phyloP scores from a whole-genome alignment of 1,140 invertebrate species.

The Agrypnia vestita region DNA sequence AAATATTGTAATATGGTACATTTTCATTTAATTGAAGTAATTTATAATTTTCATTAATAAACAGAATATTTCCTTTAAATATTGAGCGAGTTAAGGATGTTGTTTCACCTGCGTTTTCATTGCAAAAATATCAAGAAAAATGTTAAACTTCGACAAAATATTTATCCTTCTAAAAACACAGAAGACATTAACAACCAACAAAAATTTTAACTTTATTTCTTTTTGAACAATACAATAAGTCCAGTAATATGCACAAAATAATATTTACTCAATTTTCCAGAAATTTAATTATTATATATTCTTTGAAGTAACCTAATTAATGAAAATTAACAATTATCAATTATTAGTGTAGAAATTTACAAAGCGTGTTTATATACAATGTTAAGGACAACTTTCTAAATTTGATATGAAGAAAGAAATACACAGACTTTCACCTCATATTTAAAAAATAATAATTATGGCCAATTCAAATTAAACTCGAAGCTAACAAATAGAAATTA shows the following conservation, averaged over 20 bases:
- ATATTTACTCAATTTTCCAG: too few relatives aligned
- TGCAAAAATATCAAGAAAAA: too few relatives aligned
- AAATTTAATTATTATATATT: too few relatives aligned
- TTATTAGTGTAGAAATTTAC: slow-evolving; percentile 54
- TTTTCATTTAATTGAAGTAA: slow-evolving; percentile 6
- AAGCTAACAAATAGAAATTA: slow-evolving; percentile 25
- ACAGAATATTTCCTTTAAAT: neutral
- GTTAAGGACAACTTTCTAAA: slow-evolving; percentile 17
- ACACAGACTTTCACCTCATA: slow-evolving; percentile 59
- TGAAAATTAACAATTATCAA: too few relatives aligned
- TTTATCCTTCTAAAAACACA: too few relatives aligned
- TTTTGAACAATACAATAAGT: neutral
- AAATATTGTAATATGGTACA: slow-evolving; percentile 40
- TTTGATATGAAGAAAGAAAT: slow-evolving; percentile 47
- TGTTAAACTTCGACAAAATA: too few relatives aligned
- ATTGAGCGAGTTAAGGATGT: too few relatives aligned
- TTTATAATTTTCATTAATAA: slow-evolving; percentile 13
- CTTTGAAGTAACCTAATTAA: too few relatives aligned
- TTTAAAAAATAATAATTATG: slow-evolving; percentile 51
- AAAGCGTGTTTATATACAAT: slow-evolving; percentile 56
- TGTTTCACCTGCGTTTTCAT: too few relatives aligned
- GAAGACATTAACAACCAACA: too few relatives aligned
- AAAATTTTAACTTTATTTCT: too few relatives aligned
- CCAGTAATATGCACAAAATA: neutral
- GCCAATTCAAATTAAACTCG: slow-evolving; percentile 46